Evolutionary conservation across 2,113 vertebrate genomes (phyloP).

Genomic region (Lagopus muta): DNA sequence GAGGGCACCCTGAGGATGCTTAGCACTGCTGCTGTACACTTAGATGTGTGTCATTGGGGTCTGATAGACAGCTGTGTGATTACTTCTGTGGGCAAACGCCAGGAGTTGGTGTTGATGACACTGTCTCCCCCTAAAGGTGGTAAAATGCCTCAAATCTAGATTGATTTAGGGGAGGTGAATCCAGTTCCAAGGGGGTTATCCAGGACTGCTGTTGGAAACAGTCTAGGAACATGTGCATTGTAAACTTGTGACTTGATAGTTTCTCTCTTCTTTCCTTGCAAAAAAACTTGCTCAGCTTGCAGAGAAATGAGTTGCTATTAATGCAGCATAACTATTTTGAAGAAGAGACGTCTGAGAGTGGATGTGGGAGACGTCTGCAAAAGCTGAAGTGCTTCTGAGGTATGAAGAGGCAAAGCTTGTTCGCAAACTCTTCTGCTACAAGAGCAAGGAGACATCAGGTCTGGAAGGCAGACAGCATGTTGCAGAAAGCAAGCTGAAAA

Average conservation of each 20-base stretch:
- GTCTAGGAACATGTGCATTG: neutral
- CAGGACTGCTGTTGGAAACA: neutral
- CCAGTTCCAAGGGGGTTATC: neutral
- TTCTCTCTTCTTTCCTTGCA: neutral
- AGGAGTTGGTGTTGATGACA: no score
- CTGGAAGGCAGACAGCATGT: neutral
- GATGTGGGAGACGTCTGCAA: neutral
- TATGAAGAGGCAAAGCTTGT: neutral
- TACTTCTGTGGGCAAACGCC: no score
- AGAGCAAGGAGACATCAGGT: neutral
- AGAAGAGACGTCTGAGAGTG: neutral
- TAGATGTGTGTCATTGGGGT: no score
- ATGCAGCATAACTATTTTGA: fast-evolving
- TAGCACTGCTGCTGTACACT: no score
- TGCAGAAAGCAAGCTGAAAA: neutral
- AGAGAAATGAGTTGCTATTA: neutral
- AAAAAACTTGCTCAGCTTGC: neutral
- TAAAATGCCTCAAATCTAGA: neutral
- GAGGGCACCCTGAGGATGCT: no score
- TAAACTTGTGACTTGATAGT: neutral
- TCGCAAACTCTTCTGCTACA: neutral
- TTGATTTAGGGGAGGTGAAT: neutral
- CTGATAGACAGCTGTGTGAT: no score
- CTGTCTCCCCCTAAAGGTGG: neutral
- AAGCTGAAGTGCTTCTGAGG: neutral